Base-by-base conservation (phyloP, 2,797 vertebrate genomes). In the Zalophus californianus region DNA sequence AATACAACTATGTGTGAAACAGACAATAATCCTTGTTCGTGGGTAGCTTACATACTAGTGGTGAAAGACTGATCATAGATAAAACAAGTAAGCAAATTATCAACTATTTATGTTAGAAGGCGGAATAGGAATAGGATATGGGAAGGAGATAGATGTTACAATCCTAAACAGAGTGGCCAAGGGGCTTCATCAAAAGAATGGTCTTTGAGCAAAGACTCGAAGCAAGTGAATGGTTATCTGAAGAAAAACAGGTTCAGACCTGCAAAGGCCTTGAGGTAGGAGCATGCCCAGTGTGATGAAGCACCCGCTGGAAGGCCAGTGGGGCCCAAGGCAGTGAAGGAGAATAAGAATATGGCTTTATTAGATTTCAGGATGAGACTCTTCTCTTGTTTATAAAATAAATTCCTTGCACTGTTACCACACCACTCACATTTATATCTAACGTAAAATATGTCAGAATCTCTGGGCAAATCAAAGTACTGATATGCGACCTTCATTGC, bases 381-480 rank as follows among this genome's bases (percentile, higher is more conserved):
- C 27, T 86, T 82, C 87, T 78, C 78, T 20, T 60, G 27, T 66
- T 52, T 90, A 52, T 16, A 79, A 88, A 75, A 50, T 48, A 41
- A 72, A 25, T 72, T 70, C 32, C 66, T 21, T 21, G n/a, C 80
- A 54, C 54, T 44, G 32, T 79, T 54, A 93, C 60, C 21, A 86
- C 0, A 38, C 18, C 25, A 56, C 21, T 48, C 72, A 90, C n/a
- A 70, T 94, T 91, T 77, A 50, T n/a, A 50, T 41, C 29, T 41
- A 54, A 75, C 1, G 29, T 78, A 90, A 94, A 93, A 48, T 48
- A 78, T 73, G 84, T 83, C 88, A 95, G 88, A 70, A 89, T 78
- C 90, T 93, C 85, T 62, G 41, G 29, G 87, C 41, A 92, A 95
- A 90, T 54, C 85, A 52, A 95, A 96, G 85, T 54, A 20, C 73